A percentile compares a stretch with the other conserved stretches of the same genome.
Evolutionary conservation across 2,113 vertebrate genomes (phyloP).

Genomic region (Cynopterus brachyotis): DNA sequence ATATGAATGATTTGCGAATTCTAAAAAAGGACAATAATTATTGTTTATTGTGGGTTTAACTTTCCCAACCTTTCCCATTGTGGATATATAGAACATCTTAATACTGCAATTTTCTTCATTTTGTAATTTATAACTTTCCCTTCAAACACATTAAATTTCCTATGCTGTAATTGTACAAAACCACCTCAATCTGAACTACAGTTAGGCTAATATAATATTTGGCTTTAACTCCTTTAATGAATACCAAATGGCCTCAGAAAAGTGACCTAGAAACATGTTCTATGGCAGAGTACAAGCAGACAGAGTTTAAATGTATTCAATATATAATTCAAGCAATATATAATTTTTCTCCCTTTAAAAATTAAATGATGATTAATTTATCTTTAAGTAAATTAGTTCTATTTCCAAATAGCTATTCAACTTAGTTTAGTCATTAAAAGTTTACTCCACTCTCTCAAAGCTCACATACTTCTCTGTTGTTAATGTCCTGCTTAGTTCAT

Average conservation of each 20-base stretch:
- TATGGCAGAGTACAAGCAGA: neutral
- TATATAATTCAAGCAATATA: constrained; percentile 7
- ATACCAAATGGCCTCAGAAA: constrained; percentile 28
- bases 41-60: constrained; percentile 11
- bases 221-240: neutral
- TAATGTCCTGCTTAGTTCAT: neutral
- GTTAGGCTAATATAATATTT: neutral
- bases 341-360: neutral
- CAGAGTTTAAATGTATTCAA: constrained; percentile 3
- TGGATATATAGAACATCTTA: neutral
- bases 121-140: neutral
- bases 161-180: neutral
- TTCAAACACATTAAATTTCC: constrained; percentile 41
- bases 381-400: neutral
- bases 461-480: neutral
- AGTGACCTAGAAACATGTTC: neutral
- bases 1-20: neutral
- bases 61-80: neutral
- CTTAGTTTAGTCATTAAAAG: constrained; percentile 25
- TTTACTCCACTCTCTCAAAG: constrained; percentile 21
- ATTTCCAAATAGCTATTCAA: neutral
- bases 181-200: neutral
- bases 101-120: constrained; percentile 15
- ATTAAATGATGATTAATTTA: constrained; percentile 40
- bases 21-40: neutral